phyloP scores from a whole-genome alignment of 2,888 invertebrate genomes.

The Amphipyra berbera region DNA sequence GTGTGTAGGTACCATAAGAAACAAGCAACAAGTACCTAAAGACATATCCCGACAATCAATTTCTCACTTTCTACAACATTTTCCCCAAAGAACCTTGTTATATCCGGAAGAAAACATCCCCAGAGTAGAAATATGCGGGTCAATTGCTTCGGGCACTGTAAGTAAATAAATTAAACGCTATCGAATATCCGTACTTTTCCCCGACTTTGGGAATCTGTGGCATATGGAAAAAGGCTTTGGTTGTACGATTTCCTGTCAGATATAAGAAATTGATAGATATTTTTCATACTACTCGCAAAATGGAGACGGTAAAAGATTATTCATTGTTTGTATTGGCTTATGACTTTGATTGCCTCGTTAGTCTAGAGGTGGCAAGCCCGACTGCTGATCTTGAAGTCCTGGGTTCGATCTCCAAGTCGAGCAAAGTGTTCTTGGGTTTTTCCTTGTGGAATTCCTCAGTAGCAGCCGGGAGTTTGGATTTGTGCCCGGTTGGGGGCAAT shows the following conservation, averaged over 20 bases:
- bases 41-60: constrained; percentile 28
- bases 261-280: neutral
- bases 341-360: too few relatives aligned
- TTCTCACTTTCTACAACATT: constrained; percentile 41
- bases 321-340: neutral
- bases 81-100: constrained; percentile 52
- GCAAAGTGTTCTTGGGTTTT: too few relatives aligned
- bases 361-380: too few relatives aligned
- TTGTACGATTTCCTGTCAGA: constrained; percentile 20
- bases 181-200: constrained; percentile 77
- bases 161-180: constrained; percentile 86
- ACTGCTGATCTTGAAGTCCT: too few relatives aligned
- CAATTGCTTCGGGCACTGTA: constrained; percentile 75
- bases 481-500: too few relatives aligned
- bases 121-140: constrained; percentile 74
- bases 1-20: too few relatives aligned
- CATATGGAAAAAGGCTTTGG: constrained; percentile 40
- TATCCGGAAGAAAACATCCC: constrained; percentile 60
- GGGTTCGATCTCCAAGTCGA: too few relatives aligned
- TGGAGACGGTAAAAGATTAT: neutral
- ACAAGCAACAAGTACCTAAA: constrained; percentile 6
- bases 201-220: constrained; percentile 26
- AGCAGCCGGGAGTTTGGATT: too few relatives aligned
- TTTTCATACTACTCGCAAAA: neutral
- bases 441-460: too few relatives aligned